Conservation (phyloP, 2,888 invertebrate genomes). For the Polyploca ridens region DNA sequence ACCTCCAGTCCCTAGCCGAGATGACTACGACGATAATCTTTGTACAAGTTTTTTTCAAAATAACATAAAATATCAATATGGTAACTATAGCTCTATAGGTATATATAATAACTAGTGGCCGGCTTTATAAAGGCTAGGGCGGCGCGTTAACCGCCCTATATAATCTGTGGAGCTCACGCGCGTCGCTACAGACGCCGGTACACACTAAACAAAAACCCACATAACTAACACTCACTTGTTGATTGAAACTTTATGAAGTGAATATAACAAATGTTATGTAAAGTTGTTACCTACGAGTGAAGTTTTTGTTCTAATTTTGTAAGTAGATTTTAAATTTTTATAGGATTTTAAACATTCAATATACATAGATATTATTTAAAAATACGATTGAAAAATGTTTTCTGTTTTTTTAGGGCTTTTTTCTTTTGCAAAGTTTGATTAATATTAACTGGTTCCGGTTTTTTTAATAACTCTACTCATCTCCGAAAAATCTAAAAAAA, state of each 20-base stretch:
- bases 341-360: too few species aligned
- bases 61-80: conserved; percentile 18
- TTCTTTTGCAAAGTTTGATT: too few species aligned
- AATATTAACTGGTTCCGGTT: too few species aligned
- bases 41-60: too few species aligned
- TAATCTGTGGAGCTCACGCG: conserved; percentile 56
- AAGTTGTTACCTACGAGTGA: conserved; percentile 1
- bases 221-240: neutral
- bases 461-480: too few species aligned
- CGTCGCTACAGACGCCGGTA: conserved; percentile 36
- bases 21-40: too few species aligned
- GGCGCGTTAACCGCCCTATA: conserved; percentile 56
- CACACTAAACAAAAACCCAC: conserved; percentile 20
- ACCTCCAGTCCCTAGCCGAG: too few species aligned
- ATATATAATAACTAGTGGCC: conserved; percentile 30
- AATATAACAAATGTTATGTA: neutral
- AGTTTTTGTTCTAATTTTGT: neutral
- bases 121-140: conserved; percentile 69
- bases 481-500: too few species aligned
- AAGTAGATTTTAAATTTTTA: neutral
- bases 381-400: too few species aligned
- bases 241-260: conserved; percentile 1
- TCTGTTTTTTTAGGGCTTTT: too few species aligned
- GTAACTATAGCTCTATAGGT: conserved; percentile 20
- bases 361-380: too few species aligned